Percentiles rank a stretch among this genome's conserved stretches.
Conservation (phyloP, 2,797 vertebrate species). For the Esox masquinongy region DNA sequence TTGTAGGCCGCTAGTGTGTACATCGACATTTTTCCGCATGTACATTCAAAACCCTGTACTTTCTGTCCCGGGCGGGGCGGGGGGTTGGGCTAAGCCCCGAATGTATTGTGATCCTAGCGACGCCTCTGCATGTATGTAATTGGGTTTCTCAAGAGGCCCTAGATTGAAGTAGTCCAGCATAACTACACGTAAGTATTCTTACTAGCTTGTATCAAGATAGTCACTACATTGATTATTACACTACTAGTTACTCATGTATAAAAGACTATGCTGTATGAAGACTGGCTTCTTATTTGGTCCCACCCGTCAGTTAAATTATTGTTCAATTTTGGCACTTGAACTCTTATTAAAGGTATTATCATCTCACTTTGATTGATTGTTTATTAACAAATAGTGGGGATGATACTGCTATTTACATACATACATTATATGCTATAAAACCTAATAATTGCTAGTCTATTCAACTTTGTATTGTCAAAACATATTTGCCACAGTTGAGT, state of each 20-base stretch:
- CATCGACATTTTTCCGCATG: no score
- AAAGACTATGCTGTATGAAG: background rate
- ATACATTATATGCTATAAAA: no score
- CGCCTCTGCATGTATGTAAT: no score
- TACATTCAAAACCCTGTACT: no score
- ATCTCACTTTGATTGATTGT: background rate
- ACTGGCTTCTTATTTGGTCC: background rate
- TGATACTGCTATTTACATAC: no score
- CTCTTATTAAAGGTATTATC: background rate
- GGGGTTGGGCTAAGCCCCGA: no score
- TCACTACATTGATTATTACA: background rate
- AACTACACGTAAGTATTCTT: background rate
- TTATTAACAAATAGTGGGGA: background rate
- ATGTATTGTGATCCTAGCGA: no score
- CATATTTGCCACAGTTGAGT: background rate
- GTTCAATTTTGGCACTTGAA: background rate
- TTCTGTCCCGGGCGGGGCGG: no score
- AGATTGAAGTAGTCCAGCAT: background rate
- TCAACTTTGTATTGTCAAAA: background rate
- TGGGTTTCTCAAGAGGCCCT: background rate
- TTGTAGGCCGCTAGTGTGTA: no score
- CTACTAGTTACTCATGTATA: background rate
- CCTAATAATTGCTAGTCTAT: background rate
- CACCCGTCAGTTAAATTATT: background rate
- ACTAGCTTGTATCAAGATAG: background rate